These are phyloP conservation scores for Microctonus aethiopoides DNA, from an alignment of 2,888 invertebrate species.

Conservation along the genomic window DNA sequence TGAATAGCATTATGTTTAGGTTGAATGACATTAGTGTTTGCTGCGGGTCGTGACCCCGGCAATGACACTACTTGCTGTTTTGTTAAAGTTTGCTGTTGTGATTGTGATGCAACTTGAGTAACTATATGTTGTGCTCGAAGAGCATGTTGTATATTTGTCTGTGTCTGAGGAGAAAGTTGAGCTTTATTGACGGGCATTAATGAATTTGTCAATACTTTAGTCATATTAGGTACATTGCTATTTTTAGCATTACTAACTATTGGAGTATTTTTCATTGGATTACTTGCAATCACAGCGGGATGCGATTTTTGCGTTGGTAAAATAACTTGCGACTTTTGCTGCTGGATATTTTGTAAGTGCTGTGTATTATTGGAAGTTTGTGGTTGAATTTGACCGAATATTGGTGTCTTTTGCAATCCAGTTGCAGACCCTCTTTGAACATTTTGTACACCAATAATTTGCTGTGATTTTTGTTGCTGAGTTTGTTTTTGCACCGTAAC, in stretches of 20 bases:
- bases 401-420: conserved; percentile 45
- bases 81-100: conserved; percentile 5
- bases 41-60: conserved; percentile 14
- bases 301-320: conserved; percentile 48
- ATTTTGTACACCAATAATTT: conserved; percentile 47
- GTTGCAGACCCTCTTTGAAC: conserved; percentile 48
- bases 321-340: conserved; percentile 43
- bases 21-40: conserved; percentile 7
- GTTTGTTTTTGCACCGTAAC: conserved; percentile 47
- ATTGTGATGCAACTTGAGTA: conserved; percentile 11
- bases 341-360: conserved; percentile 25
- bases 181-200: conserved; percentile 9
- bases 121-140: conserved; percentile 20
- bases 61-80: conserved; percentile 45
- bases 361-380: conserved; percentile 25
- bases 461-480: conserved; percentile 31
- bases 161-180: conserved; percentile 16
- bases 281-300: conserved; percentile 40
- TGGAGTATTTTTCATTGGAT: conserved; percentile 23
- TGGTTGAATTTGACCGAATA: not conserved
- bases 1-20: conserved; percentile 21
- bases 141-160: conserved; percentile 10
- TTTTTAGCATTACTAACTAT: conserved; percentile 51
- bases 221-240: conserved; percentile 56
- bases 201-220: conserved; percentile 43